Evolutionary conservation across 2,797 vertebrate genomes (phyloP), one percentile per base, ranked within the genome.

Genomic region (Mormyrops attenuatus): DNA sequence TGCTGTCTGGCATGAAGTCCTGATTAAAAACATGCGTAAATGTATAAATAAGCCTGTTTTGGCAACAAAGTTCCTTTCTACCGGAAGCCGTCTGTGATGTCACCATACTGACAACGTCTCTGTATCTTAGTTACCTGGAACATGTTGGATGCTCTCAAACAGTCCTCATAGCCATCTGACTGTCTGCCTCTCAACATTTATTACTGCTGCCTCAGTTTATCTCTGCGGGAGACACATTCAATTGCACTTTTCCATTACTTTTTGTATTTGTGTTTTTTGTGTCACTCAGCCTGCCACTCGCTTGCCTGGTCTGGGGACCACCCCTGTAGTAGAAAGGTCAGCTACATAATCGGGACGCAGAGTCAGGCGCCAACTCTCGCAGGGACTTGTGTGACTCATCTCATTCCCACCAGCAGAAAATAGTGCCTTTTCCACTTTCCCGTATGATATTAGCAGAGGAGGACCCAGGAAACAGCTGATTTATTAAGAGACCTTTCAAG

Each of bases 131-230:
- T 49, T 11, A 50, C n/a, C 20, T 49, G 17, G 82, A 86, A 15
- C n/a, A 30, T 30, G n/a, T 26, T 15, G 50, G 84, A 53, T 50
- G 11, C 44, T 52, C 41, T 85, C 47, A 86, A 20, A 86, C 13
- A 9, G 20, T 17, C 50, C 52, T 86, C 50, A 52, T 34, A 30
- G 22, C 11, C 2, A 0, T 30, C 22, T 85, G 49, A 53, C n/a
- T 52, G 86, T 57, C 52, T 57, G 52, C 50, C 52, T 87, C 52
- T 87, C 86, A 57, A 17, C 86, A 20, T 41, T 20, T 87, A 53
- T 60, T 57, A 87, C 30, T n/a, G 53, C 20, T 87, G 53, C 34
- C 53, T 57, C 53, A 20, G 86, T 87, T 87, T 52, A 86, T 86
- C 86, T 87, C 52, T 87, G 26, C 20, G 5, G 53, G 53, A 87